Conservation (phyloP, 2,888 invertebrate species). For the Chydorus sphaericus region DNA sequence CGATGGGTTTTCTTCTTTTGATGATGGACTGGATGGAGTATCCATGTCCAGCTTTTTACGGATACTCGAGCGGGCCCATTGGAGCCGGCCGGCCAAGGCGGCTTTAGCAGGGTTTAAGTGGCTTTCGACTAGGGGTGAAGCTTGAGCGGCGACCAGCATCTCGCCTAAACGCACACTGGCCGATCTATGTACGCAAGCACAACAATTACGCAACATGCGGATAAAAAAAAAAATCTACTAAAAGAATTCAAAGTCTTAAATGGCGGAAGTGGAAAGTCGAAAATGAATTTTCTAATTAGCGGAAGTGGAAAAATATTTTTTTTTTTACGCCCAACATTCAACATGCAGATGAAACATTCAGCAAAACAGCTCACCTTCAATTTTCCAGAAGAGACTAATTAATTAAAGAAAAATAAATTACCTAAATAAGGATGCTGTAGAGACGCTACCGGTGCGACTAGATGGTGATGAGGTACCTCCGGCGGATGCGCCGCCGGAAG, state of each 20-base stretch:
- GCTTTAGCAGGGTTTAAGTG: constrained; percentile 6
- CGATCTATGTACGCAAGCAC: constrained; percentile 9
- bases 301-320: no score
- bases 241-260: not conserved
- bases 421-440: constrained; percentile 7
- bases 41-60: constrained; percentile 6
- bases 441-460: constrained; percentile 5
- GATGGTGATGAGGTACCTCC: not conserved
- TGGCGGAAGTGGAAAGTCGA: not conserved
- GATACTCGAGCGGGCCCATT: constrained; percentile 10
- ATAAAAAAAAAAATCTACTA: not conserved
- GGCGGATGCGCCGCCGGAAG: not conserved
- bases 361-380: no score
- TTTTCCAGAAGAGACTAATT: not conserved
- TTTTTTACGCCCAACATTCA: no score
- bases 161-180: constrained; percentile 4
- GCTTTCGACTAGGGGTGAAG: not conserved
- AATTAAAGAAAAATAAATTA: not conserved
- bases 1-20: constrained; percentile 17
- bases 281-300: no score
- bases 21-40: not conserved
- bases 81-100: constrained; percentile 3
- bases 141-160: not conserved
- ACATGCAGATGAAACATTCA: not conserved
- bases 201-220: not conserved